Evolutionary conservation across 2,113 vertebrate genomes (phyloP).

Genomic region (Syrrhaptes paradoxus): DNA sequence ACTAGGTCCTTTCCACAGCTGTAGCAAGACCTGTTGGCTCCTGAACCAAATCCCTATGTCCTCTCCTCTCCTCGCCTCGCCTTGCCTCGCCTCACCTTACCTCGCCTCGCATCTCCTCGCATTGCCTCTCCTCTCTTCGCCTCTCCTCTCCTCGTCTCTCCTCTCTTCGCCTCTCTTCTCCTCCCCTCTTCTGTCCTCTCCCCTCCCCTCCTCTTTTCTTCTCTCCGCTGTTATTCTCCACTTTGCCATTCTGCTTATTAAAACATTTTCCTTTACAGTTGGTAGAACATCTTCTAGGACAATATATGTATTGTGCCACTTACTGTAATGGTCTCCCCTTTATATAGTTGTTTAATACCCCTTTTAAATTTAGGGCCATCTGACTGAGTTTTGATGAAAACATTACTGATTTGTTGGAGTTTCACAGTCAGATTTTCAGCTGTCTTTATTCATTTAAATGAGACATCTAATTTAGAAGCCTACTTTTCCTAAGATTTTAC

Average conservation of each 20-base stretch:
- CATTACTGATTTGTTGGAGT: neutral
- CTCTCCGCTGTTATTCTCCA: neutral
- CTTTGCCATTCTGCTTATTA: neutral
- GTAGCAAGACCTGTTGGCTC: neutral
- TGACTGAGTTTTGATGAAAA: neutral
- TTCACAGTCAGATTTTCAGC: neutral
- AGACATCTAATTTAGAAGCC: neutral
- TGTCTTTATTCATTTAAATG: neutral
- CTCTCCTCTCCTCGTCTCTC: neutral
- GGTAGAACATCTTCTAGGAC: neutral
- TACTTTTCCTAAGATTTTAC: neutral
- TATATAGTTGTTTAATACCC: neutral
- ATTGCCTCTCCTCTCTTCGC: neutral
- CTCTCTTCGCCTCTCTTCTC: neutral
- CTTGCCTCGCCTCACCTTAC: too few species aligned
- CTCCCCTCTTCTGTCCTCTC: too few species aligned
- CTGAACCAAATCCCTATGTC: neutral
- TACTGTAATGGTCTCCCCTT: neutral
- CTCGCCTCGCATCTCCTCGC: too few species aligned
- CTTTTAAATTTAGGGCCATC: neutral
- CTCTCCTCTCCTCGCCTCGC: neutral
- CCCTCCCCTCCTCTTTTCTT: neutral
- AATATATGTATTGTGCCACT: neutral
- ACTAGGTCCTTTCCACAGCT: neutral
- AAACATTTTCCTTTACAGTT: neutral